phyloP scores from a whole-genome alignment of 2,888 invertebrate species.

The Fabriciana adippe region DNA sequence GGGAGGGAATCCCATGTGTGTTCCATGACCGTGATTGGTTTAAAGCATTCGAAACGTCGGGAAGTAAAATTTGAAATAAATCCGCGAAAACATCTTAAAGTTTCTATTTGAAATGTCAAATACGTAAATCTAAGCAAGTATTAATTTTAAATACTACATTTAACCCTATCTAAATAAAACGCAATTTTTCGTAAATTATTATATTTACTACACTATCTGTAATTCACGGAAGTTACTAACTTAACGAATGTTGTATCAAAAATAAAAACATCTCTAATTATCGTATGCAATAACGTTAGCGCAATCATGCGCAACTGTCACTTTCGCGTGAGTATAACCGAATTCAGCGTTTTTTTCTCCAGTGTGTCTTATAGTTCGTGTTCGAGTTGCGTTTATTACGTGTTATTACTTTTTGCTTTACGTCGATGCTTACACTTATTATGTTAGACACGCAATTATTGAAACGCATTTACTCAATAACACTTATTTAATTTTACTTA shows the following conservation, averaged over 20 bases:
- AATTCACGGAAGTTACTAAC: slow-evolving; percentile 4
- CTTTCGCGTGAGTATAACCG: slow-evolving; percentile 20
- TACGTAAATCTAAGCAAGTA: too few relatives aligned
- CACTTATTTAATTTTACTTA: background rate
- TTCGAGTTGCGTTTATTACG: slow-evolving; percentile 15
- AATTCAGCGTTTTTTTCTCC: slow-evolving; percentile 7
- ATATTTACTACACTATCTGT: background rate
- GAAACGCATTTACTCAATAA: slow-evolving; percentile 2
- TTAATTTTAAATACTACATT: too few relatives aligned
- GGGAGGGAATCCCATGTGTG: too few relatives aligned
- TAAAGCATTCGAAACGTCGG: too few relatives aligned
- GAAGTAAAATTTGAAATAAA: too few relatives aligned
- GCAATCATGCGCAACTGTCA: slow-evolving; percentile 23
- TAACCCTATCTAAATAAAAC: background rate
- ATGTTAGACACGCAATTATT: slow-evolving; percentile 25
- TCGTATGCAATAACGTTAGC: background rate
- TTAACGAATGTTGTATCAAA: background rate
- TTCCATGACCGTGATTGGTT: too few relatives aligned
- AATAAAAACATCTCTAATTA: background rate
- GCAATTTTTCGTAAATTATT: background rate
- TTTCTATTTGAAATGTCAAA: too few relatives aligned
- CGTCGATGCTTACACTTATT: slow-evolving; percentile 21
- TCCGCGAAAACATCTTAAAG: too few relatives aligned
- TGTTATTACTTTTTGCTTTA: slow-evolving; percentile 17
- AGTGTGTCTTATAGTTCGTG: slow-evolving; percentile 14